Evolutionary conservation across 2,888 invertebrate genomes (phyloP).

Genomic region (Melinaea menophilus): DNA sequence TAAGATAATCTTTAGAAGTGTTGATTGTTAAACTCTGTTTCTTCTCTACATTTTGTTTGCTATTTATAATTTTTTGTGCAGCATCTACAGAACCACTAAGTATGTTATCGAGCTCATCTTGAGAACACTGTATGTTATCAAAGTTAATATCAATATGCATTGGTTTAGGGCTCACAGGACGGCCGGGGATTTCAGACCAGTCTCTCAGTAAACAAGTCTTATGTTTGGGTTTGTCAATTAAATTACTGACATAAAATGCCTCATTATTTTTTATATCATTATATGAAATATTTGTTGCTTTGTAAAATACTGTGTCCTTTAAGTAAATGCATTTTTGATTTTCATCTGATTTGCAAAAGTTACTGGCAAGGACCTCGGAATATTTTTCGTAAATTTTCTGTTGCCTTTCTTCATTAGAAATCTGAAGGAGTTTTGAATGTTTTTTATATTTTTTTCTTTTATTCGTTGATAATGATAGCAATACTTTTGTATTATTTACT

Average conservation of each 20-base stretch:
- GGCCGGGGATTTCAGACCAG: constrained; percentile 80
- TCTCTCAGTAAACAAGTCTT: constrained; percentile 73
- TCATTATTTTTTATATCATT: constrained; percentile 45
- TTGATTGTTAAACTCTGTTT: constrained; percentile 4
- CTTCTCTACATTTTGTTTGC: constrained; percentile 26
- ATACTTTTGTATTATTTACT: constrained; percentile 53
- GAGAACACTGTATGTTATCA: constrained; percentile 53
- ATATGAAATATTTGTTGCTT: constrained; percentile 52
- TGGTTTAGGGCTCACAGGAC: constrained; percentile 75
- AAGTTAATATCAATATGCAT: constrained; percentile 44
- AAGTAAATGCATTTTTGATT: constrained; percentile 20
- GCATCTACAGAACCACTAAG: constrained; percentile 55
- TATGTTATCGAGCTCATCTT: constrained; percentile 57
- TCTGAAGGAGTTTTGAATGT: constrained; percentile 51
- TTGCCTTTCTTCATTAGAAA: constrained; percentile 48
- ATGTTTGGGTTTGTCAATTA: constrained; percentile 61
- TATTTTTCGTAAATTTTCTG: constrained; percentile 57
- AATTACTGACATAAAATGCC: constrained; percentile 65
- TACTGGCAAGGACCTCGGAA: constrained; percentile 51
- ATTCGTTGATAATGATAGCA: constrained; percentile 24
- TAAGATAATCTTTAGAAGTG: not conserved
- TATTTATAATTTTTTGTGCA: constrained; percentile 45
- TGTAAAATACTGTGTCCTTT: constrained; percentile 40
- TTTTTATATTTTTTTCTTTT: constrained; percentile 47
- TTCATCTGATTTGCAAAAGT: constrained; percentile 14